Conservation (phyloP, 2,888 invertebrate species). For the Caenorhabditis becei region DNA sequence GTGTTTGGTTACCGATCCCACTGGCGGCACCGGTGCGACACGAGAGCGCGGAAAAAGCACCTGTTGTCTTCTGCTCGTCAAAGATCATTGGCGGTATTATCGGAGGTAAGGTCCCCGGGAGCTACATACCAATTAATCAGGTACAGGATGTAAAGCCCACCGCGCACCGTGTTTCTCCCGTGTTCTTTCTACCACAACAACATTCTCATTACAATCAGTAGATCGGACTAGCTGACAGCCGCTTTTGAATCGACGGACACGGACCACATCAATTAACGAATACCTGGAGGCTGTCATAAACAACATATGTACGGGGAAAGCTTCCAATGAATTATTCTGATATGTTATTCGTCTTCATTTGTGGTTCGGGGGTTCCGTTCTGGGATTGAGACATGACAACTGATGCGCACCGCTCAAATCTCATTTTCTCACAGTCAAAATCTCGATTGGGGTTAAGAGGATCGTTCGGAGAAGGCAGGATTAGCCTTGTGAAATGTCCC, state of each 20-base stretch:
- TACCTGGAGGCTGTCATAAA: constrained; percentile 65
- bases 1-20: constrained; percentile 36
- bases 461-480: constrained; percentile 46
- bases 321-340: constrained; percentile 42
- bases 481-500: constrained; percentile 11
- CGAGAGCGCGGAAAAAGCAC: constrained; percentile 44
- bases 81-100: constrained; percentile 50
- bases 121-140: constrained; percentile 47
- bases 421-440: constrained; percentile 45
- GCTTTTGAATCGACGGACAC: constrained; percentile 42
- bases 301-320: constrained; percentile 52
- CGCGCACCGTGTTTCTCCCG: constrained; percentile 42
- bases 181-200: constrained; percentile 31
- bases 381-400: constrained; percentile 2
- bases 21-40: constrained; percentile 23
- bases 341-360: constrained; percentile 46
- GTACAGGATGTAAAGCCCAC: constrained; percentile 28
- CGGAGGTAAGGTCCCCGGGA: constrained; percentile 10
- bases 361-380: not conserved
- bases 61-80: constrained; percentile 37
- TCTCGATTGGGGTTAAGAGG: constrained; percentile 60
- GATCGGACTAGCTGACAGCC: constrained; percentile 40
- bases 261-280: constrained; percentile 61
- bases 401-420: constrained; percentile 6
- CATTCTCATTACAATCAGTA: constrained; percentile 46